Base-by-base conservation (phyloP, 1,140 invertebrate species). In the Drosophila jambulina region DNA sequence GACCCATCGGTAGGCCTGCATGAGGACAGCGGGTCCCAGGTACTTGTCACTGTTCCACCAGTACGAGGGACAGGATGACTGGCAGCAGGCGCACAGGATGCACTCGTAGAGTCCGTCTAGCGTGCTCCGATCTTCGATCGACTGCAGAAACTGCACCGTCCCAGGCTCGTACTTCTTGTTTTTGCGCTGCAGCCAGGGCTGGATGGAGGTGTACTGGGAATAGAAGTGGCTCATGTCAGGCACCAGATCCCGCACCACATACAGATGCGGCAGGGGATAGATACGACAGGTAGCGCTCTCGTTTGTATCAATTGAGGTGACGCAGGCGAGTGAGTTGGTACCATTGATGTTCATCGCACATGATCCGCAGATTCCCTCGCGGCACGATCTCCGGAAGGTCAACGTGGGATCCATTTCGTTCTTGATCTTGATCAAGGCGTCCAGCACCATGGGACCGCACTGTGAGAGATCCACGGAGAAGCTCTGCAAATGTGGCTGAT, bases 331-430 rank as follows among this genome's bases (percentile, higher is more conserved):
- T 0, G 98, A 99, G 93, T 99, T 99, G 2, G 95, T 94, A 40
- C 99, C 99, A 77, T 96, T 96, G 93, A 99, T 99, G 93, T 99
- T 99, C 99, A 99, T 99, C 9, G 98, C 96, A 94, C 99, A 99
- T 6, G 98, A 99, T 21, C 99, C 99, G 93, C 99, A 99, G 79
- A 99, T 99, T 23, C 98, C 97, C 93, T 99, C 98, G 51, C 98
- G 95, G 86, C 98, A 99, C 2, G 98, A 99, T 48, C 98, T 95
- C 56, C 98, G 94, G 92, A 99, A 99, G 10, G 98, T 98, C 62
- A 99, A 94, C 1, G 98, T 99, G 1, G 98, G 97, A 93, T 99
- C 99, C 3, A 98, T 94, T 93, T 99, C 98, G 94, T 98, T 99
- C 93, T 99, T 99, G 57, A 99, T 99, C 93, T 99, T 99, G 72